Evolutionary conservation across 1,140 invertebrate genomes (phyloP), one percentile per base, ranked within the genome.

Genomic region (Drosophila simulans): DNA sequence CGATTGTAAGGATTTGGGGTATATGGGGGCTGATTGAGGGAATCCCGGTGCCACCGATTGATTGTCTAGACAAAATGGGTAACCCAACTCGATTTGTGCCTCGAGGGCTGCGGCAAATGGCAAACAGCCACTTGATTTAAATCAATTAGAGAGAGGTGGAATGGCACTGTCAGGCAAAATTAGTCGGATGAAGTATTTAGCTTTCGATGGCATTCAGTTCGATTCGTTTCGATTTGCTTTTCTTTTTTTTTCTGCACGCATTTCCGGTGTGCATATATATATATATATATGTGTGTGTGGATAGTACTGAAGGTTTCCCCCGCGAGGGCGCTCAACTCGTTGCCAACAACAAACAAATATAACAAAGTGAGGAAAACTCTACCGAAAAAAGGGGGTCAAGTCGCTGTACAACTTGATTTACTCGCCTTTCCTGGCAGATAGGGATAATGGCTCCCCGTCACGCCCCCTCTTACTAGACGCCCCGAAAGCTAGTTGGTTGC

Each of bases 291-390:
- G 43, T 57, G 37, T 48, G 42, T 39, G 7, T 66, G 13, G 51
- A 25, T 42, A 34, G 31, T 37, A n/a, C 15, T 34, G 35, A 37
- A 58, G n/a, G 4, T 37, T 31, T 42, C 11, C 25, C 53, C 42
- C 52, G 42, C 42, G 65, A 88, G 84, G 72, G 76, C 72, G 77
- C 80, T 74, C 79, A 89, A 83, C 84, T 89, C 80, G 84, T 89
- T 90, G 85, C 86, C 84, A 89, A 89, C 80, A 89, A 90, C 85
- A 90, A 89, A 89, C 70, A 72, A 81, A 86, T 79, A 84, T 79
- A 84, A 76, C 60, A 59, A 75, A 31, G 37, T 37, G 20, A 45
- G 43, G 59, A 59, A 48, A 53, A 48, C 13, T 15, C 54, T 31
- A 46, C 55, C 51, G 12, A 58, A 55, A 53, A 90, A 91, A 81